A percentile compares a stretch with the other conserved stretches of the same genome.
Evolutionary conservation across 2,797 vertebrate genomes (phyloP).

Genomic region (Nothura maculosa): DNA sequence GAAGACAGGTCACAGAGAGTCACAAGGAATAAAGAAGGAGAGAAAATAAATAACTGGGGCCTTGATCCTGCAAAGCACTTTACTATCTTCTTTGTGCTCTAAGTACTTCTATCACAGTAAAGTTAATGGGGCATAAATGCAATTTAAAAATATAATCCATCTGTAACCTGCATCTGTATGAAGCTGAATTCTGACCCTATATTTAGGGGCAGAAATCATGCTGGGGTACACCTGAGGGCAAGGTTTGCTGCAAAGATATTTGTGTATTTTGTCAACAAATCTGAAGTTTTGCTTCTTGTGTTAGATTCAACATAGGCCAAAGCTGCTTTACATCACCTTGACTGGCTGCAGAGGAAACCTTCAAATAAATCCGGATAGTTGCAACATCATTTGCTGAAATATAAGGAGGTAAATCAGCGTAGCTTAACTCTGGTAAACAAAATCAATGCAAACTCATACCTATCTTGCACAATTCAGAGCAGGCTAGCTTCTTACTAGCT

Average conservation of each 20-base stretch:
- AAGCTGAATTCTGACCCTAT: neutral
- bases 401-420: neutral
- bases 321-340: slow-evolving; percentile 13
- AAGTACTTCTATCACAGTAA: neutral
- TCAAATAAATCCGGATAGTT: neutral
- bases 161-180: neutral
- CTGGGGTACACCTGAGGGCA: neutral
- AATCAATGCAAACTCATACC: neutral
- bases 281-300: neutral
- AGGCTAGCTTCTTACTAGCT: slow-evolving; percentile 20
- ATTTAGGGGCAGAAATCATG: neutral
- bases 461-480: neutral
- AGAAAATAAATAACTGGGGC: neutral
- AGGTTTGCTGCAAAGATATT: slow-evolving; percentile 22
- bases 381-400: slow-evolving; percentile 31
- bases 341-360: slow-evolving; percentile 11
- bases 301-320: neutral
- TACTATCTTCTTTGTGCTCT: neutral
- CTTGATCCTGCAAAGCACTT: neutral
- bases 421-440: neutral
- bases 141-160: neutral
- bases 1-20: neutral
- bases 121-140: neutral
- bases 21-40: neutral
- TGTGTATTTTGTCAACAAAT: neutral